Conservation (phyloP, 2,797 vertebrate species). For the Hapalemur alaotrensis region DNA sequence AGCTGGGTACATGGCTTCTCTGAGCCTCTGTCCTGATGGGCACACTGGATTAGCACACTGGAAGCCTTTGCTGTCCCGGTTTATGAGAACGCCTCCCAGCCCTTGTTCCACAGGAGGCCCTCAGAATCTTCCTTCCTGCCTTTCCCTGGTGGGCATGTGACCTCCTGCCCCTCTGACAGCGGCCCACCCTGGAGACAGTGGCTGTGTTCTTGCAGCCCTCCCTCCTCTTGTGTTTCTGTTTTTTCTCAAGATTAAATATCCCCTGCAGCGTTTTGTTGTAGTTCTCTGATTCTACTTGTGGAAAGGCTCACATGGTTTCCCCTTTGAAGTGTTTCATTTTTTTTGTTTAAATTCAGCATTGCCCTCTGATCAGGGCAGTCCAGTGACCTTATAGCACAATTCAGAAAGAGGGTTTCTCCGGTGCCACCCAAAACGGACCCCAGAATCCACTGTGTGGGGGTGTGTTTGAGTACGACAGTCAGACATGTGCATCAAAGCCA, state of each 20-base stretch:
- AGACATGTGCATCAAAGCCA: slow-evolving; percentile 54
- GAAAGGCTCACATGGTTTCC: slow-evolving; percentile 68
- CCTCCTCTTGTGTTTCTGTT: slow-evolving; percentile 71
- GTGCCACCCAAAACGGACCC: background rate
- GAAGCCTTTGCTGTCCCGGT: background rate
- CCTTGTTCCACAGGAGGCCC: fast-evolving
- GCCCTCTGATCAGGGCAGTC: slow-evolving; percentile 51
- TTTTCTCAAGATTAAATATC: slow-evolving; percentile 51
- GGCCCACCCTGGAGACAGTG: slow-evolving; percentile 71
- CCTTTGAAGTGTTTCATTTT: slow-evolving; percentile 69
- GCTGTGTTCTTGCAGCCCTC: slow-evolving; percentile 51
- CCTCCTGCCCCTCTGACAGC: slow-evolving; percentile 73
- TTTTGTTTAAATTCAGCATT: slow-evolving; percentile 42
- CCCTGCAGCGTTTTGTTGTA: slow-evolving; percentile 68
- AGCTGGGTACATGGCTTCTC: background rate
- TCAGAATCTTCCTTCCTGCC: background rate
- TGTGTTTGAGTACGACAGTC: background rate
- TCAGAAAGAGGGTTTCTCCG: slow-evolving; percentile 44
- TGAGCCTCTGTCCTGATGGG: background rate
- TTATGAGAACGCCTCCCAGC: background rate
- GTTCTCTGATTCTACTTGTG: slow-evolving; percentile 60
- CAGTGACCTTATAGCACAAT: slow-evolving; percentile 50
- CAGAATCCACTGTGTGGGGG: background rate
- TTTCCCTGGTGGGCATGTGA: slow-evolving; percentile 36
- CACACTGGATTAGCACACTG: no score